Percentiles rank a stretch among this genome's conserved stretches.
phyloP scores from a whole-genome alignment of 2,888 invertebrate genomes.

The Amiota communis region DNA sequence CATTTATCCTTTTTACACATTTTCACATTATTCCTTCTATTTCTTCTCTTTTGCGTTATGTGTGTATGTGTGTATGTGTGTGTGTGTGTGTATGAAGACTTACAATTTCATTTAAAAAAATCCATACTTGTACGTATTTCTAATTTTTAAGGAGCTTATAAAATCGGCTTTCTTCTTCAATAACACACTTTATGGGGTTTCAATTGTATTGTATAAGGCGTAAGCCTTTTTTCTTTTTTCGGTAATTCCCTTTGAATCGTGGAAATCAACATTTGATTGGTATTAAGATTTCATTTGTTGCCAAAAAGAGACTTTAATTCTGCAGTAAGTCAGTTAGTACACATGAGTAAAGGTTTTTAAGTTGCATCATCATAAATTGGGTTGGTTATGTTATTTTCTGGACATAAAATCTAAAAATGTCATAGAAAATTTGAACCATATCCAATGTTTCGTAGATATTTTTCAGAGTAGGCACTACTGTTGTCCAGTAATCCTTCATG shows the following conservation, averaged over 20 bases:
- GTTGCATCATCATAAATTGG: too few species aligned
- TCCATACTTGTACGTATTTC: conserved; percentile 41
- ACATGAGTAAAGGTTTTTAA: too few species aligned
- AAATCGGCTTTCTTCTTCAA: conserved; percentile 61
- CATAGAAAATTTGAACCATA: too few species aligned
- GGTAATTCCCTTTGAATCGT: conserved; percentile 40
- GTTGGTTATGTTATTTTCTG: too few species aligned
- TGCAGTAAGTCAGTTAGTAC: background rate
- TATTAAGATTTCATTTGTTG: conserved; percentile 54
- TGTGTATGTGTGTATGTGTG: too few species aligned
- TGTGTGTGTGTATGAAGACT: conserved; percentile 59
- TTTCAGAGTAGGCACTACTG: too few species aligned
- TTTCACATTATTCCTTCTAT: conserved; percentile 17
- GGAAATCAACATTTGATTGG: conserved; percentile 53
- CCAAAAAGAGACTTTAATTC: background rate
- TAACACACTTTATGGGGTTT: conserved; percentile 34
- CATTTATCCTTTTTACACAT: conserved; percentile 47
- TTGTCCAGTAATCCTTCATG: too few species aligned
- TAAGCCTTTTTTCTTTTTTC: conserved; percentile 48
- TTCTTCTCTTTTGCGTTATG: conserved; percentile 10
- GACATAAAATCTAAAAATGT: too few species aligned
- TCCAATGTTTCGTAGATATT: too few species aligned
- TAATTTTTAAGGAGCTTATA: conserved; percentile 63
- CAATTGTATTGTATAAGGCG: conserved; percentile 34
- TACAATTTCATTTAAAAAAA: conserved; percentile 59